A percentile compares a stretch with the other conserved stretches of the same genome.
Conservation (phyloP, 2,888 invertebrate species). For the Eupeodes luniger region DNA sequence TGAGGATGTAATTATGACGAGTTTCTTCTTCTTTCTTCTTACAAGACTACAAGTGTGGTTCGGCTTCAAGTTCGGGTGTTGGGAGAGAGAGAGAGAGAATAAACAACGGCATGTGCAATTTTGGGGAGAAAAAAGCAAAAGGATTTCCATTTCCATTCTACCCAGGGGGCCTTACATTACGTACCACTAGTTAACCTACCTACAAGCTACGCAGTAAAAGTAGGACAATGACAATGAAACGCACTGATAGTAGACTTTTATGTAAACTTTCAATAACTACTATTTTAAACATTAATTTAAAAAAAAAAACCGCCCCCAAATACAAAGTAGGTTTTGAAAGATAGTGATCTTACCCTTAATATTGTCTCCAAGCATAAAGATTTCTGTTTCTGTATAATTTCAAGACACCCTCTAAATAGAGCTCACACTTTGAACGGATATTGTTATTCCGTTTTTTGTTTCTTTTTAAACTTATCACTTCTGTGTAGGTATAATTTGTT, state of each 20-base stretch:
- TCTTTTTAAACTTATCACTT: neutral
- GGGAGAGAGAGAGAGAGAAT: neutral
- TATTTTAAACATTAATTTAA: neutral
- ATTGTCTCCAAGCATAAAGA: slow-evolving; percentile 28
- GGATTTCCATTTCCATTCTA: slow-evolving; percentile 48
- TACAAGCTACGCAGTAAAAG: neutral
- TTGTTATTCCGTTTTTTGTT: neutral
- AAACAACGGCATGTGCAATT: slow-evolving; percentile 44
- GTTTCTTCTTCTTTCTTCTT: slow-evolving; percentile 2
- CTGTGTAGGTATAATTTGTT: neutral
- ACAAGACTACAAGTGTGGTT: neutral
- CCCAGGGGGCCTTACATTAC: slow-evolving; percentile 27
- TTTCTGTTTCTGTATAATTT: neutral
- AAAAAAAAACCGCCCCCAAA: slow-evolving; percentile 51
- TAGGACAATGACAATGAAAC: slow-evolving; percentile 30
- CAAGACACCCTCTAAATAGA: neutral
- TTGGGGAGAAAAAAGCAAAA: slow-evolving; percentile 30
- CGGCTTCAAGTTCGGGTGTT: neutral
- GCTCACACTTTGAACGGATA: slow-evolving; percentile 39
- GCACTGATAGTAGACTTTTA: neutral
- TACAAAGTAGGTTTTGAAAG: neutral
- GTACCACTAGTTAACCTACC: too few relatives aligned
- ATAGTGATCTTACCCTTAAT: slow-evolving; percentile 39
- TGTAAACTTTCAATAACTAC: neutral
- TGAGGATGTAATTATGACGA: slow-evolving; percentile 40